Conservation (phyloP, 1,140 invertebrate genomes). For the Triops cancriformis region DNA sequence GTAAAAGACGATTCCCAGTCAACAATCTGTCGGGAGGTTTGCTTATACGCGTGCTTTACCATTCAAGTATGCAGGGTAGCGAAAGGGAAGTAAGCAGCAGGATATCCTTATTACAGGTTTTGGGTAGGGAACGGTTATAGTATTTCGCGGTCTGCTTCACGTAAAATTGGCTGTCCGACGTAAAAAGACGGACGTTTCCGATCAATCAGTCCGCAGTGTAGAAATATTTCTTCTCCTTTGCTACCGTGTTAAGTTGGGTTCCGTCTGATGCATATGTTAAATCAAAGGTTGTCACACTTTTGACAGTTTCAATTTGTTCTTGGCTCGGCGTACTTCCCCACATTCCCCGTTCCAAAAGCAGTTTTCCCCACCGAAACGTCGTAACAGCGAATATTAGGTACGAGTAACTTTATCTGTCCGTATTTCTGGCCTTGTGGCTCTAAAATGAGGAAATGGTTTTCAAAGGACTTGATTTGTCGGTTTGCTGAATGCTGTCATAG, state of each 20-base stretch:
- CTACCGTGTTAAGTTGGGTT: background rate
- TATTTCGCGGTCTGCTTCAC: background rate
- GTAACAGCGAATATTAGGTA: too few relatives aligned
- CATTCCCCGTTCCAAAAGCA: too few relatives aligned
- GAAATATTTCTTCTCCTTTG: background rate
- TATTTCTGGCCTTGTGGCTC: too few relatives aligned
- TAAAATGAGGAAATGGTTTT: too few relatives aligned
- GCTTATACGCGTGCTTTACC: background rate
- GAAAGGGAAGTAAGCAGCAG: background rate
- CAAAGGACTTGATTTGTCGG: too few relatives aligned
- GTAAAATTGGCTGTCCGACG: background rate
- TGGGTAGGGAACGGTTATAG: background rate
- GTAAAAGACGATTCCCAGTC: too few relatives aligned
- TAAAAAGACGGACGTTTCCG: constrained; percentile 2
- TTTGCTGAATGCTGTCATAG: too few relatives aligned
- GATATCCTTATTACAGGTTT: background rate
- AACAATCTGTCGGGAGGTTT: background rate
- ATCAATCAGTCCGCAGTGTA: background rate
- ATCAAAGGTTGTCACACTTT: background rate
- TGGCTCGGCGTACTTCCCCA: background rate
- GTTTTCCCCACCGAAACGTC: too few relatives aligned
- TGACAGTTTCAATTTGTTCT: background rate
- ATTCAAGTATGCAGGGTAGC: background rate
- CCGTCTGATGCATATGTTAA: background rate
- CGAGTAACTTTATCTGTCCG: too few relatives aligned